Percentiles rank a stretch among this genome's conserved stretches.
phyloP scores from a whole-genome alignment of 2,113 vertebrate species.

The Rafetus swinhoei region DNA sequence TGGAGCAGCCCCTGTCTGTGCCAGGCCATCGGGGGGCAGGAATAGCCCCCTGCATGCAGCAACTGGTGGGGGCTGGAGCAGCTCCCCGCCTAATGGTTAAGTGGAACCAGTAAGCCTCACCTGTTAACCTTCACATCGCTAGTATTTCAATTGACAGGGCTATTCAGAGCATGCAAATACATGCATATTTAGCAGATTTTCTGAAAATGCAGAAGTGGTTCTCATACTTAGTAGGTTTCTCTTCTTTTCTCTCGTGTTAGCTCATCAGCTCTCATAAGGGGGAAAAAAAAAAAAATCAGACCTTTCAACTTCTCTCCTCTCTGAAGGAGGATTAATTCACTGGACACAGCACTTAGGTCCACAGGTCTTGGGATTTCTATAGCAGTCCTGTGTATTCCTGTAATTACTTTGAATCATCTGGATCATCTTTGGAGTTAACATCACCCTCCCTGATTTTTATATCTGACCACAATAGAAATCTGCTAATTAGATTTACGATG shows the following conservation, averaged over 20 bases:
- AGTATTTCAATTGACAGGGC: background rate
- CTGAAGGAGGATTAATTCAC: background rate
- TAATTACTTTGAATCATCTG: background rate
- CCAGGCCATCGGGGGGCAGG: too few relatives aligned
- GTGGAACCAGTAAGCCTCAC: too few relatives aligned
- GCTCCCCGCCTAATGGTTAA: too few relatives aligned
- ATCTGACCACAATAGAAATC: background rate
- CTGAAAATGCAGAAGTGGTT: background rate
- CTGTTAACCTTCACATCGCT: too few relatives aligned
- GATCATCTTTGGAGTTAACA: background rate
- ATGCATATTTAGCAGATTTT: background rate
- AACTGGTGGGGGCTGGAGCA: too few relatives aligned
- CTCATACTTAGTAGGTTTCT: background rate
- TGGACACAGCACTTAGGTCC: background rate
- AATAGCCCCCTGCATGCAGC: too few relatives aligned
- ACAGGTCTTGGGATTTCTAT: background rate
- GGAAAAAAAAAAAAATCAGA: background rate
- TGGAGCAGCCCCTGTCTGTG: too few relatives aligned
- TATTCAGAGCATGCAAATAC: background rate
- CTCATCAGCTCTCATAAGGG: background rate
- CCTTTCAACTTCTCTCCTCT: background rate
- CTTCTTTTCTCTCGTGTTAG: background rate
- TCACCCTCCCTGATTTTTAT: background rate
- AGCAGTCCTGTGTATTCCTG: background rate
- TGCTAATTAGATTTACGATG: background rate